A percentile compares a stretch with the other conserved stretches of the same genome.
Conservation (phyloP, 2,113 vertebrate genomes). For the Rhea americana region DNA sequence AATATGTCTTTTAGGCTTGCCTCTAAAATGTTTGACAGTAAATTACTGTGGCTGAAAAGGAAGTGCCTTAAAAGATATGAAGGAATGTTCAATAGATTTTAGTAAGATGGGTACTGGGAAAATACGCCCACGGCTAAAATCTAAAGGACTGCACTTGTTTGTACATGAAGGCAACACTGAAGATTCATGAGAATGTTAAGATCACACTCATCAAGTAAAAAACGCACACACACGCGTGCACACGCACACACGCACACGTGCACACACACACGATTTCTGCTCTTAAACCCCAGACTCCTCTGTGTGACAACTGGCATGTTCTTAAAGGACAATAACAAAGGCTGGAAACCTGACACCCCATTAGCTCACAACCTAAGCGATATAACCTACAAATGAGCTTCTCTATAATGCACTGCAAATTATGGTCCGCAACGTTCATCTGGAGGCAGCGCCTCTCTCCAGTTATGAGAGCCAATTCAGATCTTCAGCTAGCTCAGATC, state of each 20-base stretch:
- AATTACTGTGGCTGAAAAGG: background rate
- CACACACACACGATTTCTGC: background rate
- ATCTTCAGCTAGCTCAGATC: slow-evolving; percentile 37
- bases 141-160: background rate
- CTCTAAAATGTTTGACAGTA: background rate
- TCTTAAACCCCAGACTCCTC: background rate
- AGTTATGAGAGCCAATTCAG: slow-evolving; percentile 28
- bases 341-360: background rate
- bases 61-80: no score
- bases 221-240: background rate
- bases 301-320: background rate
- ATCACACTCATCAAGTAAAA: slow-evolving; percentile 23
- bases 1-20: background rate
- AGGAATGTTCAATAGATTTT: background rate
- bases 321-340: background rate
- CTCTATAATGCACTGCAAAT: background rate
- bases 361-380: background rate
- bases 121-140: background rate
- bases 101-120: background rate
- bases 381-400: background rate
- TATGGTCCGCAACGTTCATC: background rate
- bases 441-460: background rate
- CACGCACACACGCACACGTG: background rate
- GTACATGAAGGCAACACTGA: slow-evolving; percentile 10
- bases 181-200: slow-evolving; percentile 9